Base-by-base conservation (phyloP, 2,113 vertebrate species). In the Anguilla japonica region DNA sequence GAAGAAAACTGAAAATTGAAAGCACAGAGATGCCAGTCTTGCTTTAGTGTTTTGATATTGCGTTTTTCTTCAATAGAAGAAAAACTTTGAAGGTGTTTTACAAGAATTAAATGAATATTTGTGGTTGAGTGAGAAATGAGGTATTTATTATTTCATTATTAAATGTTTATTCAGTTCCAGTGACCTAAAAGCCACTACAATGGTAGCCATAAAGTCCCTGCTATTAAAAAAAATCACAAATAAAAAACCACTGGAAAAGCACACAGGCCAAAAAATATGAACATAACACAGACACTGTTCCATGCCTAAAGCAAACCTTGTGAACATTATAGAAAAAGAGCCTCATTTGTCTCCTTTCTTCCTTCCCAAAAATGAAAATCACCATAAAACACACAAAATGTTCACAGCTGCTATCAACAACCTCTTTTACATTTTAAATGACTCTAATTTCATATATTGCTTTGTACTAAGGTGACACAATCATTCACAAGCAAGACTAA, bases 381-480 rank as follows among this genome's bases (percentile, higher is more conserved):
- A 43, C 79, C 79, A 29, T 50, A 81, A 71, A 92, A 90, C 57
- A 89, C 89, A 89, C 84, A 87, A 22, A 39, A 29, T 63, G 88
- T 89, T 89, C 89, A 88, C 89, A 46, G 26, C 75, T 80, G 84
- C 82, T 88, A 78, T 57, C 82, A 75, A 83, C 41, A 67, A 88
- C 90, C 87, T 92, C 90, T 89, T 89, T 91, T 86, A 90, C 29
- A 85, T 86, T 85, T 88, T 60, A 84, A 85, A 84, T 86, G 60
- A 79, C 82, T 80, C 40, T 7, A 85, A 79, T 89, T 89, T 34
- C 60, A 79, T 79, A 89, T 94, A 94, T 95, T 94, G 93, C 94
- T 95, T 93, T 87, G 81, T 93, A 92, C 93, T 93, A 88, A 91
- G 88, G 91, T 91, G 91, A 91, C 94, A 94, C 93, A 94, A 93